These are phyloP conservation scores for Diarsia mendica DNA, from an alignment of 2,888 invertebrate species.

Conservation along the genomic window DNA sequence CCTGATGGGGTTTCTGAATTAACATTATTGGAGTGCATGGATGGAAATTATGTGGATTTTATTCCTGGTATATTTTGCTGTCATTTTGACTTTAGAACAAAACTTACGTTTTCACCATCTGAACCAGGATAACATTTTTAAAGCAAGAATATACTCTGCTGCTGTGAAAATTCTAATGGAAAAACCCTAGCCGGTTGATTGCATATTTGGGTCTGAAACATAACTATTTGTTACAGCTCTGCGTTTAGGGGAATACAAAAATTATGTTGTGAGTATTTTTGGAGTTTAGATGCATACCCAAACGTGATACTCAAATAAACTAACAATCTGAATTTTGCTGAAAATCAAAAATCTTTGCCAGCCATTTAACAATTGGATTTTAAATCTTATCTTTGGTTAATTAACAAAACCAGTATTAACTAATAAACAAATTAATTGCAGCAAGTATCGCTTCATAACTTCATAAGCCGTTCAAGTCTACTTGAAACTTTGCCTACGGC, in stretches of 20 bases:
- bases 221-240: neutral
- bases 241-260: neutral
- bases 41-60: constrained; percentile 26
- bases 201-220: neutral
- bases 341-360: neutral
- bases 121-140: neutral
- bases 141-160: neutral
- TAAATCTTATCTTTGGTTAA: no score
- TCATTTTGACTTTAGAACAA: neutral
- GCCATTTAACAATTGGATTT: no score
- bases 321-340: neutral
- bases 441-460: constrained; percentile 5
- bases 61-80: neutral
- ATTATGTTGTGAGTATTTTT: neutral
- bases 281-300: neutral
- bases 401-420: neutral
- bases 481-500: constrained; percentile 37
- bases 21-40: constrained; percentile 60
- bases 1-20: constrained; percentile 69
- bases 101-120: no score
- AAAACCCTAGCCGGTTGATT: neutral
- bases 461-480: constrained; percentile 22
- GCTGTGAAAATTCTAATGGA: neutral
- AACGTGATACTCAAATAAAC: neutral
- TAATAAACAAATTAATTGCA: constrained; percentile 6